Conservation (phyloP, 2,888 invertebrate genomes). For the Pristionchus exspectatus region DNA sequence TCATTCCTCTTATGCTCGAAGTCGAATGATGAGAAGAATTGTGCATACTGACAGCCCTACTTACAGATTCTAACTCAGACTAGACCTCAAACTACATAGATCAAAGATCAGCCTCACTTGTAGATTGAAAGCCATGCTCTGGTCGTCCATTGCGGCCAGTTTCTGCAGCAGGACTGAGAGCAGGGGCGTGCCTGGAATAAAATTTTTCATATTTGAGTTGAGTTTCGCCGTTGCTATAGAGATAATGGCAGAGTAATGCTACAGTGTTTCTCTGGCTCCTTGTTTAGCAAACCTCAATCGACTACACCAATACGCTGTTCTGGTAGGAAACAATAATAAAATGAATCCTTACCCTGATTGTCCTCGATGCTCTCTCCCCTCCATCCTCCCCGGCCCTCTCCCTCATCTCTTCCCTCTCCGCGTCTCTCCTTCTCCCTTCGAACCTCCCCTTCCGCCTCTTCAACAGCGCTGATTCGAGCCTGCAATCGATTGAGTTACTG, state of each 20-base stretch:
- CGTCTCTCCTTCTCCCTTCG: background rate
- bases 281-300: background rate
- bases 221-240: background rate
- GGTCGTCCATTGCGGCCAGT: conserved; percentile 46
- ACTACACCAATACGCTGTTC: background rate
- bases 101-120: conserved; percentile 35
- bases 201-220: background rate
- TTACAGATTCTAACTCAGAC: background rate
- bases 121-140: conserved; percentile 50
- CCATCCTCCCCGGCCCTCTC: conserved; percentile 54
- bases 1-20: too few relatives aligned
- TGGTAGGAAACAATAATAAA: background rate
- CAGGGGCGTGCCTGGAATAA: background rate
- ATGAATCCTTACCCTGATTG: background rate
- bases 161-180: conserved; percentile 43
- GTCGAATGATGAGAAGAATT: background rate
- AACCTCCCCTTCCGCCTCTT: conserved; percentile 22
- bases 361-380: conserved; percentile 56
- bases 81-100: background rate
- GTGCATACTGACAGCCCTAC: too few relatives aligned
- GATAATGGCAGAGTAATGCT: background rate
- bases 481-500: background rate
- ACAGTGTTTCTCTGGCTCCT: background rate
- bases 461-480: background rate
- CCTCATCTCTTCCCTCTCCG: conserved; percentile 31